Evolutionary conservation across 2,113 vertebrate species (phyloP), one percentile per base, ranked within the genome.

Genomic region (Rhagologus leucostigma): DNA sequence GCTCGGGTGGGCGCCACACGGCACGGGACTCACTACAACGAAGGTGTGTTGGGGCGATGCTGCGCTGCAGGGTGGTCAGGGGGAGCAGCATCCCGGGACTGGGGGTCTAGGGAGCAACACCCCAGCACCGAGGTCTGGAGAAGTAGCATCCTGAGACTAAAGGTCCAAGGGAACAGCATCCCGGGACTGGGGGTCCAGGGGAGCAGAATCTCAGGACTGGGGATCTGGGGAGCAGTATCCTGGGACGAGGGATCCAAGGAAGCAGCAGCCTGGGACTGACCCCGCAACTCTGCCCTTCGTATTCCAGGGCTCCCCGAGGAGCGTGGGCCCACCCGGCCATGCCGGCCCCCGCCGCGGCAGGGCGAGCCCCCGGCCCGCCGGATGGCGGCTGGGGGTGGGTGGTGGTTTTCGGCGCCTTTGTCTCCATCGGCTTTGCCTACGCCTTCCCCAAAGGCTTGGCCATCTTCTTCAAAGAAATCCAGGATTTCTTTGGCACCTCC

Each of bases 381-480:
- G 98, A 99, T 4, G 98, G 98, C 5, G 98, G 98, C 27, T 98
- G 98, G 98, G 99, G 98, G 7, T 98, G 98, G 98, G 83, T 93
- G 39, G 98, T 98, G 75, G 98, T 98, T n/a, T 47, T 98, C 4
- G 98, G 98, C 4, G 97, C 98, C 39, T 98, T 99, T 78, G 50
- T 98, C 32, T 97, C 98, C 75, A 98, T 98, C 19, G 98, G 98
- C 87, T 98, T 99, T 39, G 98, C 98, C 1, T 98, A 98, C 11
- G 96, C 98, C 55, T 99, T 98, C n/a, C 97, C 98, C 49, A 99
- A 99, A 98, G 97, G 95, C 57, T 60, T 98, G 47, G 98, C 98
- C 76, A 98, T 98, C 90, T 99, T 98, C 97, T 99, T 96, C 96
- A 98, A 98, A 93, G 98, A 98, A 76, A 98, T 99, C 94, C 98